These are phyloP conservation scores for Oncorhynchus masou DNA, from an alignment of 2,113 vertebrate species.

Conservation along the genomic window DNA sequence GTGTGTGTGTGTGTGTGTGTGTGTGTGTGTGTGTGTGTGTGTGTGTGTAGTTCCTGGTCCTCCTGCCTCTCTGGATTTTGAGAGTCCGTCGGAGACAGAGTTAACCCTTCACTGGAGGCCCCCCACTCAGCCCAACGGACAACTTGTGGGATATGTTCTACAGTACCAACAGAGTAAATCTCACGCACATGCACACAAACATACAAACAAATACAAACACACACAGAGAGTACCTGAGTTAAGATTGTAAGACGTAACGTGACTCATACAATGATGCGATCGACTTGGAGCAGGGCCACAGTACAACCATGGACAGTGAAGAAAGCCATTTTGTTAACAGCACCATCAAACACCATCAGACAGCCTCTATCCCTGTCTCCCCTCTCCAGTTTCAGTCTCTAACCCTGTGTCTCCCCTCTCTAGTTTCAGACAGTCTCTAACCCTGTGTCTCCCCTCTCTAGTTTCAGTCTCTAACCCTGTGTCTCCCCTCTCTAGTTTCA, in stretches of 20 bases:
- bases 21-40: not conserved
- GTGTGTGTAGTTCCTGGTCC: constrained; percentile 72
- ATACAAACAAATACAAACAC: not conserved
- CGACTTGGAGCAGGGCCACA: no score
- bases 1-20: constrained; percentile 12
- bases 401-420: no score
- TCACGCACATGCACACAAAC: not conserved
- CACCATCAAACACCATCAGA: no score
- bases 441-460: no score
- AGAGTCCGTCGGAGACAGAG: constrained; percentile 76
- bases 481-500: no score
- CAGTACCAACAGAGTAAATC: constrained; percentile 67
- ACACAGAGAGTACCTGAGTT: not conserved
- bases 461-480: no score
- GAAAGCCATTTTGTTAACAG: no score
- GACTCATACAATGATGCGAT: no score
- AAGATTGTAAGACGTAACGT: no score
- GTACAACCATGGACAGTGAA: not conserved
- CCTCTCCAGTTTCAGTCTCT: no score
- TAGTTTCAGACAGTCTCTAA: no score
- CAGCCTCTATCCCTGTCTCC: no score
- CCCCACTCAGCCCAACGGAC: constrained; percentile 77
- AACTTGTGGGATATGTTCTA: constrained; percentile 77
- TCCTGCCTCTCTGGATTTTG: constrained; percentile 68
- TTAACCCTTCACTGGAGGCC: constrained; percentile 76